Evolutionary conservation across 2,797 vertebrate genomes (phyloP).

Genomic region (Dipus sagitta): DNA sequence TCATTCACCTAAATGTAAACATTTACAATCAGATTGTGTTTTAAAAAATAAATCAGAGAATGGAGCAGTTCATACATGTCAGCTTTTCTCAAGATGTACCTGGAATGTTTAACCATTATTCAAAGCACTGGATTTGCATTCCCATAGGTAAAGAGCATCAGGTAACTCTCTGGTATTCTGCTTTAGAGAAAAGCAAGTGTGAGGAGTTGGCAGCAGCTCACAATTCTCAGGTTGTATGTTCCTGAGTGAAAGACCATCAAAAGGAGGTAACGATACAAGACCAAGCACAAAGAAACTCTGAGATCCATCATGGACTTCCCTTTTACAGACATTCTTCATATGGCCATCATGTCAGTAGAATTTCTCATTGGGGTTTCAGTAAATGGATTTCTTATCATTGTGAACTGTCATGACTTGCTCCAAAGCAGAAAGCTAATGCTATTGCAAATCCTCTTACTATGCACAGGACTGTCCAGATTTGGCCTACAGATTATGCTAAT

Average conservation of each 20-base stretch:
- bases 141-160: neutral
- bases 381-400: constrained; percentile 75
- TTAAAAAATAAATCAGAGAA: neutral
- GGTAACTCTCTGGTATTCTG: constrained; percentile 22
- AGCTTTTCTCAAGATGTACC: neutral
- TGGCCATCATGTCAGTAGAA: constrained; percentile 65
- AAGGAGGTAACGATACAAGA: neutral
- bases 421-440: constrained; percentile 55
- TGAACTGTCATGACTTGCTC: constrained; percentile 58
- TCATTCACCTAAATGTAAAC: constrained; percentile 3
- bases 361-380: constrained; percentile 54
- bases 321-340: constrained; percentile 40
- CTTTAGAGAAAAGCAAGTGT: neutral
- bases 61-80: neutral
- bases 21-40: constrained; percentile 24
- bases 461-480: constrained; percentile 56
- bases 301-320: constrained; percentile 35
- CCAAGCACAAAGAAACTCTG: neutral
- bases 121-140: constrained; percentile 76
- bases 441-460: constrained; percentile 56
- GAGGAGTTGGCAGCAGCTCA: constrained; percentile 2
- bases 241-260: neutral
- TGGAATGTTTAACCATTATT: constrained; percentile 31
- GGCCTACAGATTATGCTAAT: constrained; percentile 44
- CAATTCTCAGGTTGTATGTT: neutral